Base-by-base conservation (phyloP, 2,888 invertebrate genomes). In the Sisyra nigra region DNA sequence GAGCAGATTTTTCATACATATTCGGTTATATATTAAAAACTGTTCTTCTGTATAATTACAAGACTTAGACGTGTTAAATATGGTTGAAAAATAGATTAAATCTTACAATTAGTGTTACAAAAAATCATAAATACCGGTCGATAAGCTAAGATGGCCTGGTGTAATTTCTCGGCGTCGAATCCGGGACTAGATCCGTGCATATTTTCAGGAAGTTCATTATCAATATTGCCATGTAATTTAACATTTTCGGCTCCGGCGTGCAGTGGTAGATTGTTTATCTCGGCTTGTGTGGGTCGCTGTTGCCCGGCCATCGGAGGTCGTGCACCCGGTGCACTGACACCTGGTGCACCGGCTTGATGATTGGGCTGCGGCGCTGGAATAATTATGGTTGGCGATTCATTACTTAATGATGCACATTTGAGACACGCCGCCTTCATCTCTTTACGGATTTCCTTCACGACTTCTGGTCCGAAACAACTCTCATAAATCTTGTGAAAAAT, bases 401-500 rank as follows among this genome's bases (percentile, higher is more conserved):
- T 24, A 62, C 72, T 70, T 57, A 68, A 59, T 51, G 67, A 53
- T 31, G 74, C 69, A 51, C 79, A 78, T 61, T 77, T 78, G 34
- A 69, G 62, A 48, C 75, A 74, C 0, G 79, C 78, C 13, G 69
- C 68, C 56, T 74, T 75, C 67, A 78, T 71, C 60, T 78, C 79
- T 57, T 69, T 69, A 32, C 76, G 65, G 37, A 78, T 75, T 63
- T 77, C 74, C 53, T 74, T 74, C 3, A 78, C 69, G 2, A 78
- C 74, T 53, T 76, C 74, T 2, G 71, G 65, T 0, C 79, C 78
- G 48, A 78, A 78, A 54, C 79, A 79, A 52, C 77, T 77, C 60
- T 79, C 78, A 53, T 77, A 78, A 51, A 79, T 77, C 78, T 78
- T 57, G 32, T 59, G 56, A 49, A 48, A 50, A 42, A 42, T 33